Percentiles rank a stretch among this genome's conserved stretches.
phyloP scores from a whole-genome alignment of 2,888 invertebrate genomes.

The Hydrotaea cyrtoneurina region DNA sequence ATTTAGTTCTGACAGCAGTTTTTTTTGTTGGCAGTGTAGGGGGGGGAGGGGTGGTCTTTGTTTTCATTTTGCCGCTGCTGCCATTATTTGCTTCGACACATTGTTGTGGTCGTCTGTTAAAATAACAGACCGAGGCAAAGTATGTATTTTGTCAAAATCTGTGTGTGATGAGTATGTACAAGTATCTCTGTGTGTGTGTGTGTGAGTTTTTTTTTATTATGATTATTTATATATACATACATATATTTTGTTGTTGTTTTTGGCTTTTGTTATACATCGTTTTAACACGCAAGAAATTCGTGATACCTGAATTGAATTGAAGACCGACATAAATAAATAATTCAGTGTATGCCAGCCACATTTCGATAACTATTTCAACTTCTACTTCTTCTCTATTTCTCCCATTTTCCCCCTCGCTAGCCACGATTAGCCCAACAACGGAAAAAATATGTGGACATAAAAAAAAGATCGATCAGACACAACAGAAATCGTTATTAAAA shows the following conservation, averaged over 20 bases:
- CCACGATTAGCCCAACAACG: no score
- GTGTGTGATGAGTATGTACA: no score
- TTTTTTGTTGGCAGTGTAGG: no score
- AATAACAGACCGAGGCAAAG: background rate
- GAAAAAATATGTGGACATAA: no score
- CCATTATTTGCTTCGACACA: background rate
- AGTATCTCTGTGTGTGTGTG: background rate
- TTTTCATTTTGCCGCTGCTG: background rate
- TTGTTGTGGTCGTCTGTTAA: background rate
- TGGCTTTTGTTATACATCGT: conserved; percentile 58
- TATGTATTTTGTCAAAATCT: no score
- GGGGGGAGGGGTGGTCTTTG: no score
- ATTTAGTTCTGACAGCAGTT: background rate
- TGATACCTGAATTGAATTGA: conserved; percentile 55
- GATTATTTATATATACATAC: background rate
- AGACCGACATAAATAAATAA: background rate
- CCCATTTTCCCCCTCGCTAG: no score
- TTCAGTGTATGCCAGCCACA: no score
- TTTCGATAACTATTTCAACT: background rate
- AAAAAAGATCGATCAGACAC: background rate
- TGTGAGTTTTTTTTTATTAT: conserved; percentile 17
- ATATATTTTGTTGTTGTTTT: background rate
- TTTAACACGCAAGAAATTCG: conserved; percentile 65
- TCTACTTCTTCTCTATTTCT: background rate
- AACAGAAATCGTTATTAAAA: no score